Base-by-base conservation (phyloP, 1,140 invertebrate species). In the Drosophila sproati region DNA sequence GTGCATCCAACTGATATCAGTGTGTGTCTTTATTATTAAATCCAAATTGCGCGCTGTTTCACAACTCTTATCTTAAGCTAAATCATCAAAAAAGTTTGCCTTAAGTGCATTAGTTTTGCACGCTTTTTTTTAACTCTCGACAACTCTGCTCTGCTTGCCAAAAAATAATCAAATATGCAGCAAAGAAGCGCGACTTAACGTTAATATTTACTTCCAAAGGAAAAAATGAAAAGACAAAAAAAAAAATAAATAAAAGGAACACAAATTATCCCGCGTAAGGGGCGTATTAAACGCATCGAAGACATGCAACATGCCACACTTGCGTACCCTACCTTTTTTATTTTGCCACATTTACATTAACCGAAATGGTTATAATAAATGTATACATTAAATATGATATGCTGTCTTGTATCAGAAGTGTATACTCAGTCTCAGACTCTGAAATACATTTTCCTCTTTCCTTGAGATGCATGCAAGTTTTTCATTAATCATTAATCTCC, bases 181-280 rank as follows among this genome's bases (percentile, higher is more conserved):
- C 59, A 29, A 29, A 59, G 50, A 35, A 62, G 28, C 66, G 45
- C 47, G 69, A 77, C 66, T 77, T 79, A 60, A 64, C 69, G 45
- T 83, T 85, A 80, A 85, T 77, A 74, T 79, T 77, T 73, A 56
- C 31, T 51, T 10, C 31, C 66, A 48, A 78, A 28, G 62, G 74
- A 71, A 59, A 45, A 45, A 31, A 7, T 32, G 20, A 20, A 20
- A 20, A 20, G 20, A 20, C 20, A 29, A 61, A 28, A 47, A 55
- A 59, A 56, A 66, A 72, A n/a, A n/a, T n/a, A n/a, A n/a, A n/a
- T n/a, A n/a, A n/a, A 69, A 76, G 12, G 50, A 64, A 77, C 62
- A 76, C 75, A 78, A 83, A 79, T 82, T 78, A 82, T 61, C 55
- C 39, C 73, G 82, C 63, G 68, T 66, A 74, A 73, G 64, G 72